Base-by-base conservation (phyloP, 2,113 vertebrate genomes). In the Lethenteron reissneri region DNA sequence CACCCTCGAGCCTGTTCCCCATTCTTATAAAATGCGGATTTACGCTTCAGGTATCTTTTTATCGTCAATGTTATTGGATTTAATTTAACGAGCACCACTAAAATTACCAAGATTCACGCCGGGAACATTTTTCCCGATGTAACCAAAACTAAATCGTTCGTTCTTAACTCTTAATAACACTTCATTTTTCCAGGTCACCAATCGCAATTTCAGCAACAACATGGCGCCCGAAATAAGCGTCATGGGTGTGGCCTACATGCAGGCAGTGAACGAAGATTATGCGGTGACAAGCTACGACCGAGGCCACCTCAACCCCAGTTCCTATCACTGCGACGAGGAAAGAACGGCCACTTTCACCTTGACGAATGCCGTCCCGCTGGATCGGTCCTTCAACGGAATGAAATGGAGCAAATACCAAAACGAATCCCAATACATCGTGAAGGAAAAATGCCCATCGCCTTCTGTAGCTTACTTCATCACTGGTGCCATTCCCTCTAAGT, bases 361-460 rank as follows among this genome's bases (percentile, higher is more conserved):
- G 64, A 78, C 75, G 72, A 77, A 76, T 11, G 70, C 13, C 3
- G 76, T 12, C 10, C 75, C 76, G 2, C 74, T 75, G 75, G 73
- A 75, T n/a, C 62, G 73, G 1, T 74, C 70, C 59, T 76, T 75
- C 56, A 76, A 72, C 62, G 56, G 57, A 8, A 4, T 74, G 9
- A 11, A 58, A 4, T 77, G 75, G 72, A 60, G 64, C 14, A 10
- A 41, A 4, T 71, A 25, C 14, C 72, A 75, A 17, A 4, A 11
- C 1, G 2, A 11, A 56, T 9, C 58, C 17, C 57, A 3, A 10
- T 8, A 2, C 2, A 58, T 73, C 69, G 71, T 14, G 57, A 9
- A 9, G 4, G 3, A 5, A 11, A 9, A 4, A 70, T 4, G 1
- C 9, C 1, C 11, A 13, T 7, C 1, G 4, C 6, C 10, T 1